phyloP scores from a whole-genome alignment of 2,113 vertebrate genomes.

The Otolemur garnettii region DNA sequence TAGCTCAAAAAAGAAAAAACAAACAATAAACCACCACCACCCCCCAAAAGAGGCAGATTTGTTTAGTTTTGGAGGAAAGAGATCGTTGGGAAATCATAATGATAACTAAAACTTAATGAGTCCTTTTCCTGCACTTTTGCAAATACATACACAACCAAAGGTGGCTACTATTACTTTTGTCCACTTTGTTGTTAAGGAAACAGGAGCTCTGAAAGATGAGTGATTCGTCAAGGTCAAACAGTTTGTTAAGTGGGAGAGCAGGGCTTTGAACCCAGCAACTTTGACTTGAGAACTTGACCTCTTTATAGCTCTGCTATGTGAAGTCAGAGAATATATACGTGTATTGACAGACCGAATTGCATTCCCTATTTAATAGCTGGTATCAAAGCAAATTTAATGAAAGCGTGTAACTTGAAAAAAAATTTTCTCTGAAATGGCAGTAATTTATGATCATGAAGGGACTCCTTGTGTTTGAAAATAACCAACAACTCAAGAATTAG shows the following conservation, averaged over 20 bases:
- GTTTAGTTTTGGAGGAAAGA: constrained; percentile 14
- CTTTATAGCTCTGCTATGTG: background rate
- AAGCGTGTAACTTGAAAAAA: constrained; percentile 70
- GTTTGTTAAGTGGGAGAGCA: background rate
- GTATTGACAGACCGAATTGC: constrained; percentile 24
- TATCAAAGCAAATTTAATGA: constrained; percentile 60
- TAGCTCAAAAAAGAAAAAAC: background rate
- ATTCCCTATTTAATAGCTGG: constrained; percentile 73
- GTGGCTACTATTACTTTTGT: background rate
- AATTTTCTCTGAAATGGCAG: constrained; percentile 67
- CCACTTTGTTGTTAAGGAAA: background rate
- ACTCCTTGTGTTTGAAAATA: constrained; percentile 72
- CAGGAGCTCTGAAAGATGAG: background rate
- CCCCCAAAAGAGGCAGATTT: background rate
- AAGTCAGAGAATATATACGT: background rate
- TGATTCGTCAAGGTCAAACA: background rate
- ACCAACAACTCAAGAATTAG: constrained; percentile 79
- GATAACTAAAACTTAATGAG: background rate
- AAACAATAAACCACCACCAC: too few species aligned
- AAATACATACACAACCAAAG: background rate
- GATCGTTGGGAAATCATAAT: background rate
- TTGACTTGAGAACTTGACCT: background rate
- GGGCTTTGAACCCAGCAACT: background rate
- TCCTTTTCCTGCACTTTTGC: background rate
- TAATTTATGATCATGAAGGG: constrained; percentile 66